Base-by-base conservation (phyloP, 2,888 invertebrate species). In the Sphaeridia pumilis region DNA sequence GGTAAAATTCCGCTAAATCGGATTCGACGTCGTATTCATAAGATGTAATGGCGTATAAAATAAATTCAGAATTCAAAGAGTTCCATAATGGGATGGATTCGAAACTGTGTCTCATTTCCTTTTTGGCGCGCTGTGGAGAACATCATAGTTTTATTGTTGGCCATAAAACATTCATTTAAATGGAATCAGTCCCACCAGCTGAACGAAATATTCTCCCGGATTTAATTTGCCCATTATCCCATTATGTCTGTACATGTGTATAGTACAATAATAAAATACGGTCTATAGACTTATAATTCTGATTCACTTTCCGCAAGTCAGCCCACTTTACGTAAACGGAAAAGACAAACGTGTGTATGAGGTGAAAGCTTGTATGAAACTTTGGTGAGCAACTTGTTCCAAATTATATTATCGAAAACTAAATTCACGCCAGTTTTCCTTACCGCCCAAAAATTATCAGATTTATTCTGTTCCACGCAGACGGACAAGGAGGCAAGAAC, bases 81-180 rank as follows among this genome's bases (percentile, higher is more conserved):
- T 44, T 44, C 48, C 47, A 51, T 49, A 50, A 46, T 47, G 47
- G 46, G 36, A 51, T 51, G 42, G 47, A 46, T 41, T 48, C 22
- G 38, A 51, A 51, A 51, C 51, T 50, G 45, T 46, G 46, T 42
- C 49, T 49, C 55, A 43, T 52, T 55, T 52, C 49, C 49, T 52
- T 21, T 49, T 35, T 47, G n/a, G 20, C 47, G 2, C 25, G 26
- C 20, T 20, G 17, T 20, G 20, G 38, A 7, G 17, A 38, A 38
- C 38, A 14, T 38, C 38, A 38, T 38, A 14, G 20, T 20, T 38
- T 38, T 38, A 38, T 38, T n/a, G n/a, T n/a, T 38, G 38, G 38
- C 38, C 20, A 38, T 38, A 38, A 38, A 38, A 38, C 38, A 14
- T 38, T 38, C 38, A 38, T 38, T 38, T 38, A 38, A 38, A 38